Percentiles rank a stretch among this genome's conserved stretches.
These are phyloP conservation scores for Aleiodes testaceus DNA, from an alignment of 2,888 invertebrate species.

Conservation along the genomic window DNA sequence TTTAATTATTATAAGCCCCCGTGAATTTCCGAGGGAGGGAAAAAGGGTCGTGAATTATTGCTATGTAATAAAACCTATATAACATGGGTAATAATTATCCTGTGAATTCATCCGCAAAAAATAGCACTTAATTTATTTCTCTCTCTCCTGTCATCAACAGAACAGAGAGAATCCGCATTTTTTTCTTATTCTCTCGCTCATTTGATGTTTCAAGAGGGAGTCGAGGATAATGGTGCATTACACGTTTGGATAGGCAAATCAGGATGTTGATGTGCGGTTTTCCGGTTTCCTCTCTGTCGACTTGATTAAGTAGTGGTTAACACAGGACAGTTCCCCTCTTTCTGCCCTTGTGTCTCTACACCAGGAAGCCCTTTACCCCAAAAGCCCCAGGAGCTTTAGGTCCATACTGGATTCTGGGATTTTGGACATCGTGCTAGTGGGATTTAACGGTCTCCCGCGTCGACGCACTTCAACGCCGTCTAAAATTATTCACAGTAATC, in stretches of 20 bases:
- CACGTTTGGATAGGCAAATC: slow-evolving; percentile 43
- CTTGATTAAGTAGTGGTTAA: slow-evolving; percentile 68
- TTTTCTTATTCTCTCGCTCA: background rate
- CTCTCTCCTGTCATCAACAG: slow-evolving; percentile 4
- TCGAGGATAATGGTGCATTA: slow-evolving; percentile 21
- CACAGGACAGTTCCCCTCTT: slow-evolving; percentile 50
- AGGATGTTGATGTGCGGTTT: slow-evolving; percentile 56
- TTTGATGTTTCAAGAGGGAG: slow-evolving; percentile 31
- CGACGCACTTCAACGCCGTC: slow-evolving; percentile 36
- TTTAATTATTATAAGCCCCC: slow-evolving; percentile 37
- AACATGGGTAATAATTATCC: slow-evolving; percentile 21
- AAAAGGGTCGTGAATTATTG: slow-evolving; percentile 46
- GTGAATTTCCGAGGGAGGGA: slow-evolving; percentile 8
- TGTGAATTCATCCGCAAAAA: slow-evolving; percentile 28
- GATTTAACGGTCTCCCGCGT: slow-evolving; percentile 45
- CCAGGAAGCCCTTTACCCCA: slow-evolving; percentile 41
- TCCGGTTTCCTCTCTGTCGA: slow-evolving; percentile 47
- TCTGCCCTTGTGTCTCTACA: slow-evolving; percentile 23
- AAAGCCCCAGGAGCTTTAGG: slow-evolving; percentile 20
- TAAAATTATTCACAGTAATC: slow-evolving; percentile 53
- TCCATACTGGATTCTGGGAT: slow-evolving; percentile 24
- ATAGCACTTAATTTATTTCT: slow-evolving; percentile 1
- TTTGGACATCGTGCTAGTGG: slow-evolving; percentile 30
- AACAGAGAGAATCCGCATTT: background rate
- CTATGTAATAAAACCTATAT: slow-evolving; percentile 45